phyloP scores from a whole-genome alignment of 2,113 vertebrate genomes.

The Xiphophorus hellerii region DNA sequence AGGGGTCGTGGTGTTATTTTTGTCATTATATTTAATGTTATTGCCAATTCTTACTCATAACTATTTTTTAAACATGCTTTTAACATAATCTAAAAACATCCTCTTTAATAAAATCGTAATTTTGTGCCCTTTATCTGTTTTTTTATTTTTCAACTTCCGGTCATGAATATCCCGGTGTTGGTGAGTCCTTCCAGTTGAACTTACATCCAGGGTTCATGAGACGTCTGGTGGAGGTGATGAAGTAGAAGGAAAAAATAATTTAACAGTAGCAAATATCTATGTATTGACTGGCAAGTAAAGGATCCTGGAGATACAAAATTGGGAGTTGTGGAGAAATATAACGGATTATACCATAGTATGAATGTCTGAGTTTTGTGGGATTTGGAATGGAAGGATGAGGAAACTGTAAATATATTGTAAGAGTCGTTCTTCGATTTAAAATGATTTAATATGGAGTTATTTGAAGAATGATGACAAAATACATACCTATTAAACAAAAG shows the following conservation, averaged over 20 bases:
- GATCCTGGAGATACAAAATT: background rate
- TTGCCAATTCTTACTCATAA: fast-evolving
- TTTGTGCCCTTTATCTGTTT: fast-evolving
- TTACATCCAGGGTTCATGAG: slow-evolving; percentile 68
- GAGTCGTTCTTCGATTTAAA: background rate
- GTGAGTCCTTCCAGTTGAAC: slow-evolving; percentile 58
- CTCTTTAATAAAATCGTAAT: fast-evolving
- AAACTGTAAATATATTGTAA: background rate
- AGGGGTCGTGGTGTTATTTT: background rate
- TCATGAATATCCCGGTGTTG: slow-evolving; percentile 12
- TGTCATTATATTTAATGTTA: too few relatives aligned
- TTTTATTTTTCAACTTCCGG: background rate
- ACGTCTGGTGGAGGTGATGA: slow-evolving; percentile 59
- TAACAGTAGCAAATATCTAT: background rate
- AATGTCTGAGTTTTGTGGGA: background rate
- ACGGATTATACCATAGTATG: background rate
- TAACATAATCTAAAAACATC: fast-evolving
- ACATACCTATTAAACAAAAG: background rate
- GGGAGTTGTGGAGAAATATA: background rate
- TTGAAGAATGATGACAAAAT: background rate
- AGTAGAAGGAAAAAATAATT: background rate
- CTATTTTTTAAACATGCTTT: fast-evolving
- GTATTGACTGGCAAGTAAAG: background rate
- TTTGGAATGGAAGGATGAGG: too few relatives aligned
- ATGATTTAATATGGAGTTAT: background rate